A percentile compares a stretch with the other conserved stretches of the same genome.
Conservation (phyloP, 2,888 invertebrate species). For the Cryptocheilus praepositus region DNA sequence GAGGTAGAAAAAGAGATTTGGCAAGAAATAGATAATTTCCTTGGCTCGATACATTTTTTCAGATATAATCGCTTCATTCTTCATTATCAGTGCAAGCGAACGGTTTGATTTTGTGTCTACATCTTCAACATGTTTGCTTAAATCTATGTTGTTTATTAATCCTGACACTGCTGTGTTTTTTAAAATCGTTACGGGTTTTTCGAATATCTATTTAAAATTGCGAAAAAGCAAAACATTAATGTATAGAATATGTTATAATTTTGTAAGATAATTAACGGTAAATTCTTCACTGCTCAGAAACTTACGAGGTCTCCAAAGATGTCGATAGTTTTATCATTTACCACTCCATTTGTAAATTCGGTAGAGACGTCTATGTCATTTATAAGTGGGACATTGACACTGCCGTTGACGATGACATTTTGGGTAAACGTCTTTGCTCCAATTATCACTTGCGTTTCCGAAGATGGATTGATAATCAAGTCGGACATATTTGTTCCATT, state of each 20-base stretch:
- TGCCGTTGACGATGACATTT: constrained; percentile 46
- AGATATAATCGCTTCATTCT: constrained; percentile 37
- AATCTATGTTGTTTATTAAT: constrained; percentile 46
- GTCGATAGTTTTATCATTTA: constrained; percentile 49
- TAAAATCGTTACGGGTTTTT: constrained; percentile 37
- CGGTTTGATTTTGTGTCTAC: constrained; percentile 1
- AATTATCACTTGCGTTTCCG: constrained; percentile 44
- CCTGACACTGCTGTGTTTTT: constrained; percentile 35
- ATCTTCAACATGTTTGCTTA: constrained; percentile 21
- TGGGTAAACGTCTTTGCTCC: constrained; percentile 49
- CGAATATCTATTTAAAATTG: constrained; percentile 48
- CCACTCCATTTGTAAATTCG: constrained; percentile 47
- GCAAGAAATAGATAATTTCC: constrained; percentile 23
- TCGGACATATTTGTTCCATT: constrained; percentile 56
- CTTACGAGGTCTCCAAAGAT: constrained; percentile 62
- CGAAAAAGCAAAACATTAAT: background rate
- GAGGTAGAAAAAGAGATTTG: constrained; percentile 54
- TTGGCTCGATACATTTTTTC: constrained; percentile 26
- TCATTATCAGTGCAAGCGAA: constrained; percentile 16
- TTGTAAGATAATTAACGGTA: background rate
- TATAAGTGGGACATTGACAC: constrained; percentile 40
- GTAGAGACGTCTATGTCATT: constrained; percentile 46
- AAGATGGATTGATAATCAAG: constrained; percentile 46
- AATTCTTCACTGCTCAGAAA: background rate
- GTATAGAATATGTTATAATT: background rate